Conservation (phyloP, 2,113 vertebrate species). For the Felis chaus region DNA sequence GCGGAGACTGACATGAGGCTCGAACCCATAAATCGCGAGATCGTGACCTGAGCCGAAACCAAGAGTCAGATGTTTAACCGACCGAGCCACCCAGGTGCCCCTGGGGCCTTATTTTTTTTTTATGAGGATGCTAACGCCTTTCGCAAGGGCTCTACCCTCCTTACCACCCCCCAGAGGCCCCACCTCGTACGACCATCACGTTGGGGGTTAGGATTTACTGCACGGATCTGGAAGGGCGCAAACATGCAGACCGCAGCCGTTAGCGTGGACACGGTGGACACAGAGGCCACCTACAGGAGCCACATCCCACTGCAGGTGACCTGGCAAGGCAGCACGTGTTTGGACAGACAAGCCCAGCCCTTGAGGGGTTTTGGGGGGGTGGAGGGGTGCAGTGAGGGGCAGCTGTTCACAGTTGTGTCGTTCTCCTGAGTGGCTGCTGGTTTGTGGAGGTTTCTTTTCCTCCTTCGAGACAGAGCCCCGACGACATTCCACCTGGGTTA, state of each 20-base stretch:
- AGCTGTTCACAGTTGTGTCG: neutral
- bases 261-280: neutral
- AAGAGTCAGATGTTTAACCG: too few relatives aligned
- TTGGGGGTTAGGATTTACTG: neutral
- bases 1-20: too few relatives aligned
- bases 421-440: neutral
- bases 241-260: neutral
- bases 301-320: accelerated
- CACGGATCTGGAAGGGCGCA: neutral
- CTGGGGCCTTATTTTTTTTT: too few relatives aligned
- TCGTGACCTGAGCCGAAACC: too few relatives aligned
- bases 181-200: neutral
- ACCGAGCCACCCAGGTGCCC: too few relatives aligned
- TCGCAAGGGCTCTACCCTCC: neutral
- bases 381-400: neutral
- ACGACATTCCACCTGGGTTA: neutral
- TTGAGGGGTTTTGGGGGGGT: neutral
- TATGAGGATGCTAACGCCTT: neutral
- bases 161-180: neutral
- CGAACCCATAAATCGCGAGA: too few relatives aligned
- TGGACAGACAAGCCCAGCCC: neutral
- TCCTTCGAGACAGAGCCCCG: neutral
- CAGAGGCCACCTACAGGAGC: accelerated
- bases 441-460: neutral
- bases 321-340: neutral